These are phyloP conservation scores for Taenaris catops DNA, from an alignment of 2,888 invertebrate genomes.

Conservation along the genomic window DNA sequence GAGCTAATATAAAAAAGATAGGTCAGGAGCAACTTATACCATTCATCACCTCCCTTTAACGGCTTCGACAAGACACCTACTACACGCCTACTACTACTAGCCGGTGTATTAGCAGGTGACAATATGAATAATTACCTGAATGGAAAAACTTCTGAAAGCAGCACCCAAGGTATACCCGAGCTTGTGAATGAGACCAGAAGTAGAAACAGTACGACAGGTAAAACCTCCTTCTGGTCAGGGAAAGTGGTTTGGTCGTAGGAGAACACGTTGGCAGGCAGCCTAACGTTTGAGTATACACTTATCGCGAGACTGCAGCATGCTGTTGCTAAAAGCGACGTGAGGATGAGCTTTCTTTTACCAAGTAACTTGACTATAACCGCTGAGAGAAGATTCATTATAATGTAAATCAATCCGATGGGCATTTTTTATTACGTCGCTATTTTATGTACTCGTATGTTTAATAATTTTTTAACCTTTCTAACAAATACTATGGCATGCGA, in stretches of 20 bases:
- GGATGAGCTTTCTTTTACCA: constrained; percentile 60
- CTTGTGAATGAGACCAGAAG: constrained; percentile 54
- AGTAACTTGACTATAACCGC: constrained; percentile 51
- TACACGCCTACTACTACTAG: no score
- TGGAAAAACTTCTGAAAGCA: constrained; percentile 80
- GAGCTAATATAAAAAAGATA: no score
- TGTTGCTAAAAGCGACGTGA: constrained; percentile 48
- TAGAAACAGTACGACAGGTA: constrained; percentile 62
- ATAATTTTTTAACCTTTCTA: no score
- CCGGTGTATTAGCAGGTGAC: no score
- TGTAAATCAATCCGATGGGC: constrained; percentile 52
- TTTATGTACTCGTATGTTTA: no score
- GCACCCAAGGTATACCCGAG: constrained; percentile 75
- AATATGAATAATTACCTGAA: constrained; percentile 78
- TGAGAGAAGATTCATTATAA: constrained; percentile 52
- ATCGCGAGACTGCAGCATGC: constrained; percentile 47
- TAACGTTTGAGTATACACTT: constrained; percentile 47
- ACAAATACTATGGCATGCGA: no score
- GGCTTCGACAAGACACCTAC: no score
- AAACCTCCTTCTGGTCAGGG: constrained; percentile 48
- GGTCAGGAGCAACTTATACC: no score
- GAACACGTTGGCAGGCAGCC: constrained; percentile 43
- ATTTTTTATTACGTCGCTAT: no score
- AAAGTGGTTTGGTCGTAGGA: constrained; percentile 59
- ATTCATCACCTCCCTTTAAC: no score